Conservation (phyloP, 2,888 invertebrate genomes). For the Papilio demoleus region DNA sequence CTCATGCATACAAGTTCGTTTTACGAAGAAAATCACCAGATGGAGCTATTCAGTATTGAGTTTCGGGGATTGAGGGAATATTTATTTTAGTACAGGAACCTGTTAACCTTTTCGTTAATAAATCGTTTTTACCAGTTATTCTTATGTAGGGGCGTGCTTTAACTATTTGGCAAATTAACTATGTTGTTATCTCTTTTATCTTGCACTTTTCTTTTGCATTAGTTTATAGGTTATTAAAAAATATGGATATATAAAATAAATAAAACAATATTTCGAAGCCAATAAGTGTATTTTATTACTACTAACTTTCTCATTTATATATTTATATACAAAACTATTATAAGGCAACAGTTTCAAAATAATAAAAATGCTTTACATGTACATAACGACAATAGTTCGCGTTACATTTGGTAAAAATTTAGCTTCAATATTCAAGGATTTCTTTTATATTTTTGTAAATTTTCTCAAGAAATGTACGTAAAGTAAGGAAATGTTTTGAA, state of each 20-base stretch:
- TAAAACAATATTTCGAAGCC: conserved; percentile 70
- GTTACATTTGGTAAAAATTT: conserved; percentile 56
- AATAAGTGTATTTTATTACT: conserved; percentile 80
- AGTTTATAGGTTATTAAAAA: too few relatives aligned
- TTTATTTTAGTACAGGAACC: too few relatives aligned
- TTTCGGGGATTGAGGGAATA: too few relatives aligned
- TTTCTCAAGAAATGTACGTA: not conserved
- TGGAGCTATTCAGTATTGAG: too few relatives aligned
- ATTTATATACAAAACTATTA: conserved; percentile 81
- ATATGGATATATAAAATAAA: conserved; percentile 53
- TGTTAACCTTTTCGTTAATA: too few relatives aligned
- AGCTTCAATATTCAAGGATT: conserved; percentile 53
- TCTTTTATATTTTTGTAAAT: not conserved
- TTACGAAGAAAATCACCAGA: too few relatives aligned
- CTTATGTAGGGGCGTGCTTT: too few relatives aligned
- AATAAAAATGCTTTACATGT: conserved; percentile 67
- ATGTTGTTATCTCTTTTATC: too few relatives aligned
- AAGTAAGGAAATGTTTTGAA: not conserved
- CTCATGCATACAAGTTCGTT: too few relatives aligned
- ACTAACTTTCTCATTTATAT: conserved; percentile 75
- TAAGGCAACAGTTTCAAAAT: conserved; percentile 81
- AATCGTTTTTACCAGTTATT: too few relatives aligned
- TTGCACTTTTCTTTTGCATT: too few relatives aligned
- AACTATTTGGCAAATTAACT: too few relatives aligned
- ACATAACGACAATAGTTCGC: conserved; percentile 53